Base-by-base conservation (phyloP, 2,113 vertebrate genomes). In the Cottus gobio region DNA sequence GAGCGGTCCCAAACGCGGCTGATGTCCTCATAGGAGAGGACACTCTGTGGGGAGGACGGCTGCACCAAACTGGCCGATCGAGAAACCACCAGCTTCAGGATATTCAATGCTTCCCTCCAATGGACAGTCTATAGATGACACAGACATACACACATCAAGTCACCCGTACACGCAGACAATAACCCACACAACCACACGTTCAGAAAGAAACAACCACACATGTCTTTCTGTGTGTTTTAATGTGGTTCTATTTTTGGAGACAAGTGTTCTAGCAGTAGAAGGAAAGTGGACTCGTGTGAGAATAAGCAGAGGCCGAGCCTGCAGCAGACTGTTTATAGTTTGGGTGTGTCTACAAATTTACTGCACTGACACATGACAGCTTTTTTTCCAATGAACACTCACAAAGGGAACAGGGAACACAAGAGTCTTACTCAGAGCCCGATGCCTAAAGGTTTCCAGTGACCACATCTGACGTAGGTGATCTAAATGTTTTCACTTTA, bases 81-180 rank as follows among this genome's bases (percentile, higher is more conserved):
- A 65, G 96, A 97, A 65, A 98, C 97, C 46, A 98, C 96, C 88
- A 98, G 82, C 89, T 97, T 98, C 87, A 98, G 86, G 87, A 98
- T 97, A 82, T 96, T 97, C 77, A 98, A 82, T 18, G 97, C 96
- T 92, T 98, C 97, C 85, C 95, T 96, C 97, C 97, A 98, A 82
- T 98, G 96, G 86, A 93, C 83, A 57, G 96, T 98, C 97, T 98
- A 76, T 4, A 76, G 78, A 10, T 44, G 86, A 77, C 22, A 75
- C 42, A 88, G 5, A 85, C 50, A 87, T 2, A 70, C 20, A 96
- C 39, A 95, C 62, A 79, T 6, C 34, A 75, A 42, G 36, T 73
- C 65, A 85, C 16, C 30, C 50, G 11, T 9, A 50, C 28, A 73
- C 18, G 9, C 46, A 83, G 30, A 81, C 31, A 73, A 63, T 69